Conservation (phyloP, 2,113 vertebrate genomes). For the Oreochromis niloticus region DNA sequence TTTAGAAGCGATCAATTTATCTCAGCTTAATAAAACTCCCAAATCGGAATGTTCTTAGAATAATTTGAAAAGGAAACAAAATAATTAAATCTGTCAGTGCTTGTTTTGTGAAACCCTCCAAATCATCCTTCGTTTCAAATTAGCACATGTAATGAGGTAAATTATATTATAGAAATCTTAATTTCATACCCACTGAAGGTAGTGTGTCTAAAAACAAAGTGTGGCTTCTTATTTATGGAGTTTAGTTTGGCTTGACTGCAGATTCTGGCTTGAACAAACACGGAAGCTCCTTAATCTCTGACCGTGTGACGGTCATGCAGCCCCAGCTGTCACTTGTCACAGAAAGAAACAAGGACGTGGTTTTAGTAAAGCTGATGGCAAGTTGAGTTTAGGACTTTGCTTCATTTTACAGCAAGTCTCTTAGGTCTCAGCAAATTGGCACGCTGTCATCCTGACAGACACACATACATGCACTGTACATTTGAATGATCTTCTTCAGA, state of each 20-base stretch:
- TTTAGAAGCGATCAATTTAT: neutral
- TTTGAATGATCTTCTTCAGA: neutral
- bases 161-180: neutral
- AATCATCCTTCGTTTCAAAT: neutral
- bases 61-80: neutral
- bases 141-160: neutral
- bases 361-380: neutral
- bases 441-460: neutral
- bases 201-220: neutral
- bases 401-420: neutral
- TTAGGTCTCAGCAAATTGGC: neutral
- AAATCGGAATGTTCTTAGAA: neutral
- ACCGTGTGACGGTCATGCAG: neutral
- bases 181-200: neutral
- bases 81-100: neutral
- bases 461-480: neutral
- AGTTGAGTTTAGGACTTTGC: neutral
- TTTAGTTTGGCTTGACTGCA: neutral
- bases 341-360: neutral
- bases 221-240: constrained; percentile 13
- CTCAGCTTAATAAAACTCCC: neutral
- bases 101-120: neutral
- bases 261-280: neutral
- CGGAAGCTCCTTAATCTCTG: neutral
- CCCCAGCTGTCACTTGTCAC: neutral